Base-by-base conservation (phyloP, 2,797 vertebrate species). In the Catamblyrhynchus diadema region DNA sequence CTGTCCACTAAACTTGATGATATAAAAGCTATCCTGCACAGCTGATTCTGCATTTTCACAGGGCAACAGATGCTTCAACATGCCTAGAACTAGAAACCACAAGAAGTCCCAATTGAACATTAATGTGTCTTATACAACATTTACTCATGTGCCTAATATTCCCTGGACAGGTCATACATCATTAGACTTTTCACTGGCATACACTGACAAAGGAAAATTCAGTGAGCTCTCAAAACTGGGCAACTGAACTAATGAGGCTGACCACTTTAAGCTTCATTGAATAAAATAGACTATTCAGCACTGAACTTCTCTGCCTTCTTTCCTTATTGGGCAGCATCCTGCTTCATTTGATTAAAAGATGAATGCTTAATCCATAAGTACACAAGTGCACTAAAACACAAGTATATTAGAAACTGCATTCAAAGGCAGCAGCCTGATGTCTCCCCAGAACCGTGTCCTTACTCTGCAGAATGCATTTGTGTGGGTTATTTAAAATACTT, bases 31-130 rank as follows among this genome's bases (percentile, higher is more conserved):
- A 64, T 62, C 94, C 86, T 57, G 78, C 64, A 24, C 44, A 96
- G 88, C 81, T 90, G 80, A 95, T 75, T 88, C 56, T 88, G 88
- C 78, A 85, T 57, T 95, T 96, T 89, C 81, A 90, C 48, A 67
- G 39, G 35, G 72, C 74, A 93, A 61, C 37, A 80, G 78, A 93
- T 70, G 74, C 69, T 94, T 93, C 81, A 85, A 73, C 57, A 80
- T 41, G 90, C 39, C 67, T 70, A 91, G 35, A 42, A 87, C 27
- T 25, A 82, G 57, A 90, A 95, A 94, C 92, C 90, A 88, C 81
- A 95, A 93, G 78, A 88, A 92, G 41, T 87, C 86, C 48, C 81
- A 93, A 24, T 0, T 74, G 88, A 90, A 92, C 67, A 50, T 47
- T 87, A 93, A 80, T 51, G 47, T 71, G 73, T 82, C 69, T 88